Evolutionary conservation across 2,797 vertebrate species (phyloP).

Genomic region (Mycteria americana): DNA sequence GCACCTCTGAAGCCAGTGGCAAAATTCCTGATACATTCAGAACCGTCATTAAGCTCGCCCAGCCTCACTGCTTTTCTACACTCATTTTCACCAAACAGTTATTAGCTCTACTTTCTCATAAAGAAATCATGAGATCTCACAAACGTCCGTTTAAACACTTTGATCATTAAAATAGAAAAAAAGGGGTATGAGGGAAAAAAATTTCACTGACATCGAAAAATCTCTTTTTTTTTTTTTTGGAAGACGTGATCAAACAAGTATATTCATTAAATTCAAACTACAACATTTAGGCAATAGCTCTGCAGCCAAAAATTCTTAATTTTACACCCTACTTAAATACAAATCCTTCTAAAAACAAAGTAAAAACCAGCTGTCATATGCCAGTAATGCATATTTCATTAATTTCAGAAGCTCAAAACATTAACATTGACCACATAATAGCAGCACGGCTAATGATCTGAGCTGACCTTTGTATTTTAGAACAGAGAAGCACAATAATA

Average conservation of each 20-base stretch:
- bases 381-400: neutral
- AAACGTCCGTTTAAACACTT: neutral
- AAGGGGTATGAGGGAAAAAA: neutral
- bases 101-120: neutral
- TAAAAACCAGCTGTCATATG: neutral
- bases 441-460: neutral
- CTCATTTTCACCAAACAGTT: neutral
- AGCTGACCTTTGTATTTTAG: neutral
- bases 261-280: neutral
- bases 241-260: neutral
- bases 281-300: neutral
- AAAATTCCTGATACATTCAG: neutral
- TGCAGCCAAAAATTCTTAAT: neutral
- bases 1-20: neutral
- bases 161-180: neutral
- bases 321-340: neutral
- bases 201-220: neutral
- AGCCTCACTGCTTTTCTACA: neutral
- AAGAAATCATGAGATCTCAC: neutral
- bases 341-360: neutral
- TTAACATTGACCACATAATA: neutral
- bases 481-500: neutral
- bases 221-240: neutral
- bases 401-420: neutral
- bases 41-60: neutral